Conservation (phyloP, 2,113 vertebrate genomes). For the Notarius lentiginosus region DNA sequence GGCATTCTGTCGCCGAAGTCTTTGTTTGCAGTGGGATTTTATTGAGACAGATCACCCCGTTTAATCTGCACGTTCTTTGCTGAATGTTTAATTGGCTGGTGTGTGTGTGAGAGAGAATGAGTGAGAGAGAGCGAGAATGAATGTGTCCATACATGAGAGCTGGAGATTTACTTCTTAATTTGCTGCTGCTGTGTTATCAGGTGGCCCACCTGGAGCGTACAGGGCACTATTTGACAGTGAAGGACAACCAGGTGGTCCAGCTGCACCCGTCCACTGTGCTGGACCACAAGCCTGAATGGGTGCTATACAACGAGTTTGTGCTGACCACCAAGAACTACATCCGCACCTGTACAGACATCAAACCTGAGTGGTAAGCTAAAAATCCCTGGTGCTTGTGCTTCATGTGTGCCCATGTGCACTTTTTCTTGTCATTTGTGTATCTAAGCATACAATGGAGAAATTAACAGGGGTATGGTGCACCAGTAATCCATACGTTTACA, state of each 20-base stretch:
- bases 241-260: constrained; percentile 98
- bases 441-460: background rate
- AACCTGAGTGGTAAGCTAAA: constrained; percentile 88
- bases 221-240: constrained; percentile 94
- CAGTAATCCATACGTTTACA: background rate
- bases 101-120: background rate
- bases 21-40: constrained; percentile 70
- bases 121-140: background rate
- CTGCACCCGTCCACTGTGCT: constrained; percentile 95
- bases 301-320: constrained; percentile 97
- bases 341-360: constrained; percentile 94
- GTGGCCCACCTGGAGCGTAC: constrained; percentile 94
- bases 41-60: constrained; percentile 72
- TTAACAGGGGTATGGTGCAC: background rate
- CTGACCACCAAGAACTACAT: constrained; percentile 98
- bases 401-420: background rate
- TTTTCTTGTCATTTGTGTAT: constrained; percentile 5
- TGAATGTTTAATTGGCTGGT: constrained; percentile 52
- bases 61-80: constrained; percentile 66
- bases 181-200: constrained; percentile 63
- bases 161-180: constrained; percentile 45
- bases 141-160: background rate
- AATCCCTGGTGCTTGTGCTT: constrained; percentile 6
- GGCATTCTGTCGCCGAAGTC: constrained; percentile 60
- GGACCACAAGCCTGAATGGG: constrained; percentile 97